Base-by-base conservation (phyloP, 2,888 invertebrate species). In the Kryphioiulus occultus region DNA sequence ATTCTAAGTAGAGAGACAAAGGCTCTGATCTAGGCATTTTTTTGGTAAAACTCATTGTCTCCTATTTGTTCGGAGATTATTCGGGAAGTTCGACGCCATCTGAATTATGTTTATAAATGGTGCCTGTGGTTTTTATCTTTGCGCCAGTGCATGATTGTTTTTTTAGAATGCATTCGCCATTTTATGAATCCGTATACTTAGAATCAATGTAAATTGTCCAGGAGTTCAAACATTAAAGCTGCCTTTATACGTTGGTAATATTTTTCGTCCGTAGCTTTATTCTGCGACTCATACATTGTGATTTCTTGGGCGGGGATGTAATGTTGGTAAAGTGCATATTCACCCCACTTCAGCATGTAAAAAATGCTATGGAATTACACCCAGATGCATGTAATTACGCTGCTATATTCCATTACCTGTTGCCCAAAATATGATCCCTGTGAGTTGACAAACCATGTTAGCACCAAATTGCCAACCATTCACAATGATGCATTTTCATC, bases 101-200 rank as follows among this genome's bases (percentile, higher is more conserved):
- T 26, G 26, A 68, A 68, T 68, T 68, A 26, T 68, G 68, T 68
- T 68, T 68, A n/a, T 68, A 26, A 59, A 26, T 68, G 68, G 12
- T 68, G 68, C 68, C 26, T 68, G 26, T 68, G 68, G 68, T 68
- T 68, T 47, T 53, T 68, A 68, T 26, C 26, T 68, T 68, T 68
- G 68, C 68, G 68, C 68, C 68, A 68, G 68, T 68, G 68, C 68
- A 68, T 68, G 68, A 68, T 68, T 68, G 68, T 68, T 68, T 68
- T 44, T 53, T 68, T 68, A 68, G 68, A 68, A 68, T 0, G 68
- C 68, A 22, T 68, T 26, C 68, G 10, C 68, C 68, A 68, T 68
- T 68, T 68, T 26, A 68, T 68, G 68, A 68, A 68, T 68, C 26
- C 26, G 12, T 68, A 68, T 68, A 68, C 5, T 68, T 68, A 68